Evolutionary conservation across 2,888 invertebrate species (phyloP), one percentile per base, ranked within the genome.

Genomic region (Thalpophila matura): DNA sequence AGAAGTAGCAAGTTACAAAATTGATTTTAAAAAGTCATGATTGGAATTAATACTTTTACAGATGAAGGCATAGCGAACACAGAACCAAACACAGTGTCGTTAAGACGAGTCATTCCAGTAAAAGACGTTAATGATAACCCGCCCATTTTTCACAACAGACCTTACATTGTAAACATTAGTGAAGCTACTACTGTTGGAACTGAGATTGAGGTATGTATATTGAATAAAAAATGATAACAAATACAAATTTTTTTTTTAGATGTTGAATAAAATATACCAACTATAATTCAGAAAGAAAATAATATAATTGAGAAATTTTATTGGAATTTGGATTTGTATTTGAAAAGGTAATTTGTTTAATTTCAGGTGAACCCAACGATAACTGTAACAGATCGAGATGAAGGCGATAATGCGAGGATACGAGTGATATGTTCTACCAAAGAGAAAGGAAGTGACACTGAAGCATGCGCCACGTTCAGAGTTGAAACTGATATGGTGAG

Each of bases 121-220:
- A 93, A 96, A 14, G 98, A 98, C 81, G 96, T 96, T 18, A 98
- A 98, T 82, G 98, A 98, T 88, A 98, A 98, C 84, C 93, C 96
- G 0, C 98, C 98, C 0, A 94, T 96, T 12, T 98, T 97, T 84
- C 95, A 96, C 74, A 97, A 97, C 35, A 92, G 97, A 29, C 97
- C 98, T 0, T 98, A 98, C 81, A 96, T 96, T 27, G 96, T 97
- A 2, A 96, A 96, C 65, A 96, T 97, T 0, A 96, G 96, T 63
- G 98, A 98, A 88, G 96, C 96, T 10, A 95, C 96, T 2, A 85
- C 95, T 3, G 95, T 97, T 1, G 97, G 97, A 1, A 95, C 95
- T 6, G 94, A 96, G 46, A 92, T 98, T 40, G 95, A 96, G 86
- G 96, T 95, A 71, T 66, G 38, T 26, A 24, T 26, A 9, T n/a